Evolutionary conservation across 2,113 vertebrate species (phyloP).

Genomic region (Cheirogaleus medius): DNA sequence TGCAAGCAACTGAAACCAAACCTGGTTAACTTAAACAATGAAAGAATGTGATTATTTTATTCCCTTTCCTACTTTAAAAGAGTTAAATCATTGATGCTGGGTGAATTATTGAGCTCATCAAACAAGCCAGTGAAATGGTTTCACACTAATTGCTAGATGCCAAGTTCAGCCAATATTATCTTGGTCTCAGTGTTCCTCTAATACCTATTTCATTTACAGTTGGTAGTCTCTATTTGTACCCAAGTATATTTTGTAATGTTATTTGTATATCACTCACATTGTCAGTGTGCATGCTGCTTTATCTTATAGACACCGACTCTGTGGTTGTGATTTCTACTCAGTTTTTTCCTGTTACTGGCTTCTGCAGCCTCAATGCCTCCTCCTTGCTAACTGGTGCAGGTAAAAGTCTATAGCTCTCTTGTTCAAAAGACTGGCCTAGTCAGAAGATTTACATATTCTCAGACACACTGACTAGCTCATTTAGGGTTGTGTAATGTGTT

Average conservation of each 20-base stretch:
- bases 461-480: slow-evolving; percentile 17
- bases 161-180: slow-evolving; percentile 29
- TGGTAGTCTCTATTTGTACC: neutral
- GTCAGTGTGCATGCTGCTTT: neutral
- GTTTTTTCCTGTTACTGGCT: neutral
- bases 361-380: neutral
- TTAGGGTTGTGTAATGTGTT: slow-evolving; percentile 22
- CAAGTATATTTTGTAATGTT: slow-evolving; percentile 34
- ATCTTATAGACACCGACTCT: neutral
- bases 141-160: slow-evolving; percentile 16
- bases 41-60: slow-evolving; percentile 10
- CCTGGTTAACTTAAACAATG: neutral
- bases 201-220: slow-evolving; percentile 9
- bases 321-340: neutral
- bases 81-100: neutral
- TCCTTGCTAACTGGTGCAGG: neutral
- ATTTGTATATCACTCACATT: neutral
- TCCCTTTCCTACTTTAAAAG: slow-evolving; percentile 27
- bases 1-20: neutral
- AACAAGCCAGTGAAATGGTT: slow-evolving; percentile 16
- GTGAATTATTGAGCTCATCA: slow-evolving; percentile 32
- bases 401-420: slow-evolving; percentile 8
- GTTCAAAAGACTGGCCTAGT: slow-evolving; percentile 23
- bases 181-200: slow-evolving; percentile 28
- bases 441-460: slow-evolving; percentile 35